Evolutionary conservation across 2,113 vertebrate genomes (phyloP).

Genomic region (Megaceryle torquata): DNA sequence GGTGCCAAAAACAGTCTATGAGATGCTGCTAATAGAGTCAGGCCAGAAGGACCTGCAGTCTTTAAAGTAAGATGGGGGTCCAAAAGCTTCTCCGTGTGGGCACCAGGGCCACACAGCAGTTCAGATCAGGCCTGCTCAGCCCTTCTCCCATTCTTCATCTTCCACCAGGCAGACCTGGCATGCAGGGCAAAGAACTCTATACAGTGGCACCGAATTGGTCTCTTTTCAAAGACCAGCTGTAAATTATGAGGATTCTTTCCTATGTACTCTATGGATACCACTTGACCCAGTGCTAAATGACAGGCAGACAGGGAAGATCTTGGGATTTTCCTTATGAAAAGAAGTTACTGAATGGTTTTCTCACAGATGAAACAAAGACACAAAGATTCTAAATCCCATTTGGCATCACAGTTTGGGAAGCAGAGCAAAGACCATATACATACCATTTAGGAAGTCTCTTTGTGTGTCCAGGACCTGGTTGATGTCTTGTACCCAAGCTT

Average conservation of each 20-base stretch:
- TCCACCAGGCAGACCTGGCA: background rate
- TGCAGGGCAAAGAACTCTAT: background rate
- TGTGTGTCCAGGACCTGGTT: conserved; percentile 91
- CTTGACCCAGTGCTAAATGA: background rate
- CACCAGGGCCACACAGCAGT: background rate
- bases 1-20: background rate
- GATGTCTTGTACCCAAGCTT: conserved; percentile 93
- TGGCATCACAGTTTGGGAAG: background rate
- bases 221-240: background rate
- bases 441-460: conserved; percentile 93
- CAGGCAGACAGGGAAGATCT: background rate
- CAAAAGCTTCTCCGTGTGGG: background rate
- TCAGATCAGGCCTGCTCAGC: background rate
- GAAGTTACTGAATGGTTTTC: background rate
- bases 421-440: background rate
- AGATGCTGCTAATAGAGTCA: background rate
- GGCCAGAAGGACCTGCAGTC: background rate
- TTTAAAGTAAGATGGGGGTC: background rate
- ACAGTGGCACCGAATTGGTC: background rate
- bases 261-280: background rate
- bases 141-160: background rate
- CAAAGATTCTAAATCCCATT: background rate
- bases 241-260: background rate
- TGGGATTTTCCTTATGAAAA: background rate
- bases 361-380: background rate